Evolutionary conservation across 2,888 invertebrate species (phyloP).

Genomic region (Megastigmus dorsalis): DNA sequence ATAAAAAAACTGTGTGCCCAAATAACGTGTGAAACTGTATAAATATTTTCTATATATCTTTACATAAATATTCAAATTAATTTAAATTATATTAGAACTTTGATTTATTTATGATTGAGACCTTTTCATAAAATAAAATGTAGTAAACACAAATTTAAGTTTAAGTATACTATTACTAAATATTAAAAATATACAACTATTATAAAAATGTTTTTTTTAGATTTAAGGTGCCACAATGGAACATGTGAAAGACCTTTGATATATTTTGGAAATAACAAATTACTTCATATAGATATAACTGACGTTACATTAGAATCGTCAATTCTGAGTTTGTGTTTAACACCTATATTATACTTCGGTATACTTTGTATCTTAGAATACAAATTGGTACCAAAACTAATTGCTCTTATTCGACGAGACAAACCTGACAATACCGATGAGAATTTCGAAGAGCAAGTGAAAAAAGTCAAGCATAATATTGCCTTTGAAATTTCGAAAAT

Average conservation of each 20-base stretch:
- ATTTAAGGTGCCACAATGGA: not conserved
- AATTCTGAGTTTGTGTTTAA: not conserved
- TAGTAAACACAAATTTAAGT: too few species aligned
- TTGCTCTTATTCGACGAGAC: not conserved
- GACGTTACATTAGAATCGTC: too few species aligned
- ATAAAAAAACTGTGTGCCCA: not conserved
- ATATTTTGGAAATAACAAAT: slow-evolving; percentile 76
- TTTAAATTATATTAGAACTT: not conserved
- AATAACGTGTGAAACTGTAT: not conserved
- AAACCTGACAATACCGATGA: not conserved
- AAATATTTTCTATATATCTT: not conserved
- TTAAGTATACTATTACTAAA: too few species aligned
- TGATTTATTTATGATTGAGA: too few species aligned
- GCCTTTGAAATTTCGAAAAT: too few species aligned
- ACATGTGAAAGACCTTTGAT: too few species aligned
- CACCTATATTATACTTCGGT: not conserved
- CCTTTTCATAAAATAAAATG: too few species aligned
- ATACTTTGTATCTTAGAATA: not conserved
- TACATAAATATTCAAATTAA: not conserved
- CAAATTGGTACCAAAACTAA: not conserved
- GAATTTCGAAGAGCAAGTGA: not conserved
- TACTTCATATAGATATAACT: not conserved
- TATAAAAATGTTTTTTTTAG: not conserved
- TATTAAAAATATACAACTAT: not conserved
- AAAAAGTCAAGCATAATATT: not conserved